Evolutionary conservation across 2,888 invertebrate genomes (phyloP), one percentile per base, ranked within the genome.

Genomic region (Byasa hedistus): DNA sequence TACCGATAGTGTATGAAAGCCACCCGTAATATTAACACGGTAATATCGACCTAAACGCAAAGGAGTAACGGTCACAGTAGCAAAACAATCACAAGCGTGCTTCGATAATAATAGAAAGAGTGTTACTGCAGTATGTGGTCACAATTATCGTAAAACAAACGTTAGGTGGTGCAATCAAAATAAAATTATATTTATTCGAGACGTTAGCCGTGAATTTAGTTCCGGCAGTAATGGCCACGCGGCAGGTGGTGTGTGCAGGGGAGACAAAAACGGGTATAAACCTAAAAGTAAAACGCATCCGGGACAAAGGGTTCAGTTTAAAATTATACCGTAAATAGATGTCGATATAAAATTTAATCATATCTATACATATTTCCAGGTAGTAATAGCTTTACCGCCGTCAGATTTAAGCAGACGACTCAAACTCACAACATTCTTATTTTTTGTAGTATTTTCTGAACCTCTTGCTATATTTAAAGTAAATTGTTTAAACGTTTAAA

Each of bases 151-250:
- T 75, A 74, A 74, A 75, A 73, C 73, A 73, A 74, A 73, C 72
- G 72, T 74, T 73, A 74, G 73, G 67, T 66, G 71, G 73, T 75
- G 74, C 72, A 74, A 75, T 75, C 74, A 71, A 74, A 75, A 73
- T 72, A 73, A 74, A 75, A 73, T 74, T 75, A 84, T 86, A 84
- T 87, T 85, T 85, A 85, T 87, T 83, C 79, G 81, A 83, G 79
- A 78, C 79, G 82, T 84, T 85, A 81, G 82, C 60, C 79, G 79
- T 80, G 82, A 80, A 80, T 82, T 82, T 76, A 75, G 83, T 87
- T 86, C 86, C 86, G 85, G 83, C 79, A 75, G 74, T 85, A 83
- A 84, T 84, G 82, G 82, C 73, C 73, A 78, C 82, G 70, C 82
- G 82, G 85, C 89, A 87, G 89, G 87, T 89, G 79, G 75, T 60